Base-by-base conservation (phyloP, 37 sponge, comb jelly and placozoan genomes). In the Agelas oroides region DNA sequence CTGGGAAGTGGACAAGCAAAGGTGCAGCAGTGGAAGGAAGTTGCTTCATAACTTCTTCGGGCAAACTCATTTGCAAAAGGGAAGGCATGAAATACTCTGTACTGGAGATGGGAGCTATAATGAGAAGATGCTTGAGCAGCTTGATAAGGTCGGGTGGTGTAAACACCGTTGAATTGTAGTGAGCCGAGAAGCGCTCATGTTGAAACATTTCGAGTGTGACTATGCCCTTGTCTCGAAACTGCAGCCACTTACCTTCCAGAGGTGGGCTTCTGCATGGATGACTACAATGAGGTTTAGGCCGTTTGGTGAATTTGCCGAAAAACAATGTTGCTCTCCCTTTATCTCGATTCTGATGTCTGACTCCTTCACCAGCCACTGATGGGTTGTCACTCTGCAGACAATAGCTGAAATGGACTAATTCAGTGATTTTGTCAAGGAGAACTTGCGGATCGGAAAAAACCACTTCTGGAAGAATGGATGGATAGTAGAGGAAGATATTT, bases 71-170 rank as follows among this genome's bases (percentile, higher is more conserved):
- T 23, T 61, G n/a, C 12, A 61, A 13, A 61, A 61, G n/a, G 63
- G 63, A 23, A 61, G 63, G 63, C n/a, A 61, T 27, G 63, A 61
- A 61, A 25, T 61, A 61, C 27, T 61, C 63, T 2, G 63, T 61
- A 5, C 12, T 61, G 11, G 63, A 61, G 25, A 61, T 5, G 3
- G n/a, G 63, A 25, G 63, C 3, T 27, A 61, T 25, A 23, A 61
- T 25, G 63, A 61, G 63, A 25, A 23, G n/a, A 5, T 61, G 5
- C 11, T 61, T 2, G 27, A 61, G 14, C 14, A 61, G 27, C 5
- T 27, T 25, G 27, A 61, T 23, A 11, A 61, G 27, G 11, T 61
- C 63, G 3, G 25, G 5, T 23, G 63, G 25, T 14, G 63, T 61
- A 13, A 61, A 61, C 27, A 61, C 5, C 5, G 2, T 14, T 25